phyloP scores from a whole-genome alignment of 2,797 vertebrate species.

The Anabacerthia variegaticeps region DNA sequence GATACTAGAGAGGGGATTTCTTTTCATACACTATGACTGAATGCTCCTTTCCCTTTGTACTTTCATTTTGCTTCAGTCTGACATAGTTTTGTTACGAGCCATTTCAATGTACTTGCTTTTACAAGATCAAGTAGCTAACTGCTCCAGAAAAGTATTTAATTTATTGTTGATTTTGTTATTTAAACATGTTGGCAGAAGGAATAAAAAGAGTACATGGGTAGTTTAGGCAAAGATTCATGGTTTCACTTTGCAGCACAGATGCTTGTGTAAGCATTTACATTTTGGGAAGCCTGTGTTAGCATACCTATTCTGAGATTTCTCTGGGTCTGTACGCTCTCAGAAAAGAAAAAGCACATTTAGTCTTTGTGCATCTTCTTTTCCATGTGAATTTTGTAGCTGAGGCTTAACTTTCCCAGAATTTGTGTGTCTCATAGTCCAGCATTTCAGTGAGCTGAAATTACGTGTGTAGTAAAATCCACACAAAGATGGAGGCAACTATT shows the following conservation, averaged over 20 bases:
- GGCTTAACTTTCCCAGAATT: not conserved
- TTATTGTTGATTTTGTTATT: conserved; percentile 2
- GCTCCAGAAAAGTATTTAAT: not conserved
- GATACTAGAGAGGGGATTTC: not conserved
- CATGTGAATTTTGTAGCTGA: not conserved
- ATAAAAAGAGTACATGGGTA: not conserved
- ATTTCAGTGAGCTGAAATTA: not conserved
- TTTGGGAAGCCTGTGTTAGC: not conserved
- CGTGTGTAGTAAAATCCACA: not conserved
- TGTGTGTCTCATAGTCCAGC: not conserved
- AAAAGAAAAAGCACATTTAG: not conserved
- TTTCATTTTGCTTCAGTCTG: not conserved
- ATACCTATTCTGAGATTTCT: not conserved
- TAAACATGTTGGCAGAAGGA: not conserved
- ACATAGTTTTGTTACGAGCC: not conserved
- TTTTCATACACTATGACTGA: not conserved
- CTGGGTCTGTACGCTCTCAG: not conserved
- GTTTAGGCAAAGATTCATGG: not conserved
- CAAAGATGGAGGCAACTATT: not conserved
- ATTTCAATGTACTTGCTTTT: not conserved
- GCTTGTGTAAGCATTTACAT: not conserved
- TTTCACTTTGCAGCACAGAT: not conserved
- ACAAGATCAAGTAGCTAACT: not conserved
- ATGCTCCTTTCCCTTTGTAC: not conserved
- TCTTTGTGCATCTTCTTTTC: not conserved